Percentiles rank a stretch among this genome's conserved stretches.
Evolutionary conservation across 2,888 invertebrate species (phyloP).

Genomic region (Siphonodentalium dalli): DNA sequence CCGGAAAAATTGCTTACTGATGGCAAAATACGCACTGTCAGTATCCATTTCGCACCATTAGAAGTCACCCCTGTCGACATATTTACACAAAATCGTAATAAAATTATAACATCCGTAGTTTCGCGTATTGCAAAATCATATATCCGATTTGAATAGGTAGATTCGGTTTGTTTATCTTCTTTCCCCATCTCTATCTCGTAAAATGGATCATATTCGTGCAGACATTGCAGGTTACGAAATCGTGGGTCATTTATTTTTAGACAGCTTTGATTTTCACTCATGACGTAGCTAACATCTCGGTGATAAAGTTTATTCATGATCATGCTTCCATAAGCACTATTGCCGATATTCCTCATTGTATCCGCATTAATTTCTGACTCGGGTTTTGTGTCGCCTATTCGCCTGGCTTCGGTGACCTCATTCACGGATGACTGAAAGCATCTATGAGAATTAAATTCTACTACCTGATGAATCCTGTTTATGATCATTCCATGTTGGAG

Average conservation of each 20-base stretch:
- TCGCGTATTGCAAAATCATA: slow-evolving; percentile 36
- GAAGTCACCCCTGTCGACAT: slow-evolving; percentile 25
- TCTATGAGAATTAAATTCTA: slow-evolving; percentile 16
- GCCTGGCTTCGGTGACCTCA: slow-evolving; percentile 1
- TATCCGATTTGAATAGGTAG: slow-evolving; percentile 33
- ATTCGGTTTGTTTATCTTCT: slow-evolving; percentile 22
- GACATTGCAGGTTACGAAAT: slow-evolving; percentile 20
- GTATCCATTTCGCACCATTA: slow-evolving; percentile 36
- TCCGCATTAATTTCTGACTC: neutral
- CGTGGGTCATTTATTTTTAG: slow-evolving; percentile 21
- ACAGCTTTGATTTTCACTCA: slow-evolving; percentile 19
- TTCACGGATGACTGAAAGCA: slow-evolving; percentile 26
- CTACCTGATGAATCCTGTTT: slow-evolving; percentile 23
- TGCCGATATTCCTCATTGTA: slow-evolving; percentile 14
- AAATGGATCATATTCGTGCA: slow-evolving; percentile 22
- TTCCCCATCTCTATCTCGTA: slow-evolving; percentile 27
- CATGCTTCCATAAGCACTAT: slow-evolving; percentile 26
- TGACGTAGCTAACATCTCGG: slow-evolving; percentile 18
- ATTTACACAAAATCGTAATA: slow-evolving; percentile 33
- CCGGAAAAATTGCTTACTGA: slow-evolving; percentile 9
- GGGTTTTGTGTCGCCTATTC: slow-evolving; percentile 5
- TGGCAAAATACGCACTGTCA: slow-evolving; percentile 31
- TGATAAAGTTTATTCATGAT: slow-evolving; percentile 32
- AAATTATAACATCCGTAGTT: slow-evolving; percentile 33
- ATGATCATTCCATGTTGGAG: slow-evolving; percentile 28